Evolutionary conservation across 35 echinoderm and acorn worm genomes (phyloP).

Genomic region (Chiridota heheva): DNA sequence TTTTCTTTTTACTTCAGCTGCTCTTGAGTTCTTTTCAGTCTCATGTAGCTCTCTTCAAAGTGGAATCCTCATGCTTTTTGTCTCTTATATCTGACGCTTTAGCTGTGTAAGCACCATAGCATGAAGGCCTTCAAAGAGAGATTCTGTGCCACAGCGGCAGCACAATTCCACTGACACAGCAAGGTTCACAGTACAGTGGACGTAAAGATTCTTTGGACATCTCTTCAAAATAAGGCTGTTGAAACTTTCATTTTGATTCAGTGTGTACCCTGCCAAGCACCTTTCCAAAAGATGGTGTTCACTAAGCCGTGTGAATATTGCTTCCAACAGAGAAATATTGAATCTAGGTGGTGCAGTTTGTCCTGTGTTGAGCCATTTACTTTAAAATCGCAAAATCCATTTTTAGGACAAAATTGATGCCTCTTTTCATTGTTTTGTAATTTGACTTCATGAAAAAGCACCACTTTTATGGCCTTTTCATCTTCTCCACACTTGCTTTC

Average conservation of each 20-base stretch:
- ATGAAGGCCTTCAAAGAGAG: neutral
- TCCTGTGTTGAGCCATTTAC: too few species aligned
- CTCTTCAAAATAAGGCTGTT: constrained; percentile 10
- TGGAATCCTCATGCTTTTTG: neutral
- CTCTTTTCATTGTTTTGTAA: too few species aligned
- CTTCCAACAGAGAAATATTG: neutral
- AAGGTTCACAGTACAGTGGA: neutral
- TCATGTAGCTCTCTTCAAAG: constrained; percentile 1
- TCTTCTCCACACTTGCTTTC: too few species aligned
- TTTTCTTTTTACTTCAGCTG: constrained; percentile 15
- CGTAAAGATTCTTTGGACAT: neutral
- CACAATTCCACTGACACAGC: constrained; percentile 11
- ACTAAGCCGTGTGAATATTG: constrained; percentile 26
- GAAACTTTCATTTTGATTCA: constrained; percentile 32
- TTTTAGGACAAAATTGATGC: too few species aligned
- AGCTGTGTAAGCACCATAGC: neutral
- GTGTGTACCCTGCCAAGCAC: constrained; percentile 17
- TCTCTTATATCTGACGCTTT: neutral
- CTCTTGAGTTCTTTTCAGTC: constrained; percentile 9
- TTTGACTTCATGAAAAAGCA: too few species aligned
- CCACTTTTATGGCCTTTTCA: too few species aligned
- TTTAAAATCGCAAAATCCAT: too few species aligned
- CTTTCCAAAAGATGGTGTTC: neutral
- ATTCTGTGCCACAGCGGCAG: neutral
- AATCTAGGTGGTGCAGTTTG: too few species aligned